phyloP scores from a whole-genome alignment of 2,113 vertebrate species.

The Arizona elegans region DNA sequence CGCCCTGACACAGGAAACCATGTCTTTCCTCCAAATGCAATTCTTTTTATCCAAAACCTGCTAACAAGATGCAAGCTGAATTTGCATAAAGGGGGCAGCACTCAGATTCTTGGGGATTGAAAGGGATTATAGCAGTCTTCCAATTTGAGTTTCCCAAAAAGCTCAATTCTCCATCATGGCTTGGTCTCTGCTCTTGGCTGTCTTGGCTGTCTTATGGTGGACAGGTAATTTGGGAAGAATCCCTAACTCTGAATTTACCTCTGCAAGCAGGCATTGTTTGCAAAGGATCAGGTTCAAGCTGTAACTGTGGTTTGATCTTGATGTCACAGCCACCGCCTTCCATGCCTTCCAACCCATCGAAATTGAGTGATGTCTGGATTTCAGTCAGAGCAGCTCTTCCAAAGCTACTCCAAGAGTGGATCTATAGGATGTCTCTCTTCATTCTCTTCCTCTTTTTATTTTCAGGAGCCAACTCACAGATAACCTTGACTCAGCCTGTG shows the following conservation, averaged over 20 bases:
- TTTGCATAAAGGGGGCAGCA: too few relatives aligned
- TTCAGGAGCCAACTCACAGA: not conserved
- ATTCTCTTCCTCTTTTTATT: not conserved
- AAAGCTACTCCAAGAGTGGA: not conserved
- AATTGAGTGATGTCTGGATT: not conserved
- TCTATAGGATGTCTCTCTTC: too few relatives aligned
- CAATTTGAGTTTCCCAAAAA: not conserved
- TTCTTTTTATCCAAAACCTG: too few relatives aligned
- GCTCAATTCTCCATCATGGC: not conserved
- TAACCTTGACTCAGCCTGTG: not conserved
- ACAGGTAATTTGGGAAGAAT: too few relatives aligned
- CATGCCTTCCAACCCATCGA: too few relatives aligned
- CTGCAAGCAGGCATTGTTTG: not conserved
- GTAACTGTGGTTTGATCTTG: not conserved
- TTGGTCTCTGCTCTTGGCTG: too few relatives aligned
- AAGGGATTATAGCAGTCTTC: not conserved
- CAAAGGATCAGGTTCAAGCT: not conserved
- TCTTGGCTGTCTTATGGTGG: too few relatives aligned
- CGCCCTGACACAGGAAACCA: too few relatives aligned
- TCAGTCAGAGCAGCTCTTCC: not conserved
- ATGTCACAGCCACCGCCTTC: not conserved
- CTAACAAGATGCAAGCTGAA: too few relatives aligned
- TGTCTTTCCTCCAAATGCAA: not conserved
- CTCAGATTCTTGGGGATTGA: accelerated
- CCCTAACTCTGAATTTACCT: not conserved